Evolutionary conservation across 2,113 vertebrate species (phyloP), one percentile per base, ranked within the genome.

Genomic region (Lonchura striata): DNA sequence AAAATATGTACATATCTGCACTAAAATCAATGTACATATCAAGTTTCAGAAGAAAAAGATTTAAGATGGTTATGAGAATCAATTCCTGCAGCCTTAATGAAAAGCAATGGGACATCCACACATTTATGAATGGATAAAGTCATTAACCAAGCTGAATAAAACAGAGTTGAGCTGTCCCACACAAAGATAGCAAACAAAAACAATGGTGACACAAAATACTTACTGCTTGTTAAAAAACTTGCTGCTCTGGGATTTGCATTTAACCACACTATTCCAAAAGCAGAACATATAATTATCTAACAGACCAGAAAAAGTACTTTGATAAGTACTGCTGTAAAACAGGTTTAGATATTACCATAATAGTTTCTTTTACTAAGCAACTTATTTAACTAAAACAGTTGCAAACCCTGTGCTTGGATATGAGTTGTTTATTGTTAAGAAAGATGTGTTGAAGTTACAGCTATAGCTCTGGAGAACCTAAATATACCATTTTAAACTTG

Each of bases 311-410:
- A 88, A 88, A 75, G 60, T 39, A 91, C 44, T 68, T 79, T 79
- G 69, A 82, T 94, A 94, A 8, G 39, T 44, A 60, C 78, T 72
- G 78, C n/a, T 72, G 95, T 69, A 90, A 61, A 93, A 91, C 87
- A 80, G 81, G 85, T 94, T 95, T 72, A 53, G 39, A 21, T 76
- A 96, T 91, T 57, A 89, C 33, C 70, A 92, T 23, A 94, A 60
- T 14, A 28, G 57, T 8, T 84, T 19, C 41, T 75, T 68, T 42
- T 47, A 18, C 59, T 65, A 80, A 63, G 35, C 57, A 49, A 68
- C 53, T 82, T 30, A 76, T 69, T 89, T 69, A 91, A n/a, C 37
- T 84, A 60, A 79, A 94, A 60, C 22, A 69, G 61, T 89, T 91
- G 70, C 70, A 87, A 92, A 83, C 19, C 41, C 9, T 28, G 17